Percentiles rank a stretch among this genome's conserved stretches.
phyloP scores from a whole-genome alignment of 2,888 invertebrate species.

The Mesorhabditis belari region DNA sequence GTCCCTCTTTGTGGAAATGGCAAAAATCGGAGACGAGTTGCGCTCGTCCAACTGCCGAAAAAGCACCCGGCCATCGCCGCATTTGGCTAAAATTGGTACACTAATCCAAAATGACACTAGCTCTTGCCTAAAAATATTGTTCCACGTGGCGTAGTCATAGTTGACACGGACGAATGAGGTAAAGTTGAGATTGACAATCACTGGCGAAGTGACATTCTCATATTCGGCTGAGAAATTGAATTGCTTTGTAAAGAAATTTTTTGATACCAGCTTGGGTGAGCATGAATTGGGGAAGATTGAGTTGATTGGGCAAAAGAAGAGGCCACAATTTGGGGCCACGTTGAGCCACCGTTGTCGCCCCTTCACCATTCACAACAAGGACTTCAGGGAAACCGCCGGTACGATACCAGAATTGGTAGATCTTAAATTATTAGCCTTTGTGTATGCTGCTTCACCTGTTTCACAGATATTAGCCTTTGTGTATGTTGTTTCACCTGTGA shows the following conservation, averaged over 20 bases:
- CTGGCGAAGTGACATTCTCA: constrained; percentile 6
- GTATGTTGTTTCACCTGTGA: background rate
- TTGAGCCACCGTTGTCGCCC: constrained; percentile 18
- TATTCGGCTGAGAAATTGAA: constrained; percentile 19
- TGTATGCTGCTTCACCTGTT: background rate
- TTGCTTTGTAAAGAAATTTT: constrained; percentile 3
- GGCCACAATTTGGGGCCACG: constrained; percentile 20
- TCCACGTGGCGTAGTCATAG: constrained; percentile 32
- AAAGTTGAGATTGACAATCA: constrained; percentile 32
- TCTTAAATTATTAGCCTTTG: constrained; percentile 7
- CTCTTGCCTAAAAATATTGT: constrained; percentile 20
- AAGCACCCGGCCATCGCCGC: constrained; percentile 20
- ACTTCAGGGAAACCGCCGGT: constrained; percentile 30
- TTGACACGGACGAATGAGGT: constrained; percentile 35
- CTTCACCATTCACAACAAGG: constrained; percentile 20
- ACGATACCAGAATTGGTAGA: constrained; percentile 30
- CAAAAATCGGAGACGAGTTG: constrained; percentile 49
- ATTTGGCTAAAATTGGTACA: constrained; percentile 22
- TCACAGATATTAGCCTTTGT: background rate
- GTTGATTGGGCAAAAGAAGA: constrained; percentile 1
- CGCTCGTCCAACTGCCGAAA: constrained; percentile 34
- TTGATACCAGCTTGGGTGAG: constrained; percentile 12
- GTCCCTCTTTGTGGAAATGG: constrained; percentile 39
- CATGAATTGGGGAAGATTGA: constrained; percentile 16
- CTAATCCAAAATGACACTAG: background rate